These are phyloP conservation scores for Eulemur albifrons DNA, from an alignment of 2,797 vertebrate species.

Conservation along the genomic window DNA sequence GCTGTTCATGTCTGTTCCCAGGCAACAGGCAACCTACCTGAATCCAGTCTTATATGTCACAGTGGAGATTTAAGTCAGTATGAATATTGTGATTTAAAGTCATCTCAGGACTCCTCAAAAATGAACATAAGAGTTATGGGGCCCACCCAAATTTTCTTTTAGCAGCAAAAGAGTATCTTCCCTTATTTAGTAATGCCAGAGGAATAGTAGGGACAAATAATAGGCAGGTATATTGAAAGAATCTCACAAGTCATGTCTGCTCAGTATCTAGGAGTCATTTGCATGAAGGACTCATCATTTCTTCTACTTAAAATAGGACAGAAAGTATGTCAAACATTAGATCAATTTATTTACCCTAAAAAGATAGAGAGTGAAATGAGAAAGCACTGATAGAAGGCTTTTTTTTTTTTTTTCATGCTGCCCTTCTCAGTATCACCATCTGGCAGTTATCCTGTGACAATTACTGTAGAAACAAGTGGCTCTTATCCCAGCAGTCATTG, in stretches of 20 bases:
- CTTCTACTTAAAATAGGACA: not conserved
- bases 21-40: not conserved
- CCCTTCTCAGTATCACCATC: slow-evolving; percentile 62
- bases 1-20: rapidly evolving
- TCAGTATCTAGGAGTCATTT: not conserved
- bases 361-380: not conserved
- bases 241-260: not conserved
- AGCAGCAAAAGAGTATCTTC: not conserved
- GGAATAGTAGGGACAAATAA: not conserved
- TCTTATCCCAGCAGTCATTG: slow-evolving; percentile 54
- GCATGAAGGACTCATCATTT: not conserved
- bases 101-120: not conserved
- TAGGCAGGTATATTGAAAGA: not conserved
- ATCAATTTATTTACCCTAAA: not conserved
- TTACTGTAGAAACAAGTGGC: slow-evolving; percentile 62
- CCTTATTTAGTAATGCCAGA: not conserved
- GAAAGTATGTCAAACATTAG: not conserved
- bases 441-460: slow-evolving; percentile 66
- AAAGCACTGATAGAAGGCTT: not conserved
- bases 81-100: not conserved
- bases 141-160: not conserved
- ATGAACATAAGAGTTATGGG: not conserved
- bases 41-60: not conserved
- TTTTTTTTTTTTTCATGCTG: not conserved
- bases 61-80: not conserved